These are phyloP conservation scores for Rhynchonema sp. DNA, from an alignment of 2,888 invertebrate species.

Conservation along the genomic window DNA sequence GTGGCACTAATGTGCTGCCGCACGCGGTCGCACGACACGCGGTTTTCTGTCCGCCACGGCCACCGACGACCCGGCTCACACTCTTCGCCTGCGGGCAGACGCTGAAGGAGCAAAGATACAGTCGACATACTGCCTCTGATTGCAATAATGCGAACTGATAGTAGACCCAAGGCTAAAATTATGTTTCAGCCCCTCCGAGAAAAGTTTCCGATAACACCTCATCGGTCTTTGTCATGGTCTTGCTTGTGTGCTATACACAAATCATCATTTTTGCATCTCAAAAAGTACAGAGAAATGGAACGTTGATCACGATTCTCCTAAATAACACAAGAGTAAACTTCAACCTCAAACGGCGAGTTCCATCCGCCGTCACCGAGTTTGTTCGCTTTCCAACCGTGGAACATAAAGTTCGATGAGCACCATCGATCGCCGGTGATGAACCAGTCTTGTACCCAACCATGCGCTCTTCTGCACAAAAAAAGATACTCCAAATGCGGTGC, in stretches of 20 bases:
- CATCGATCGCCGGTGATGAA: slow-evolving; percentile 15
- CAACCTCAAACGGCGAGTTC: slow-evolving; percentile 14
- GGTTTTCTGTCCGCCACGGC: neutral
- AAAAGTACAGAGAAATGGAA: too few relatives aligned
- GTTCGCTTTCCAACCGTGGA: slow-evolving; percentile 18
- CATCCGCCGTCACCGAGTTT: slow-evolving; percentile 12
- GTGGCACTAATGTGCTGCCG: neutral
- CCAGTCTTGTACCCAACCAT: slow-evolving; percentile 13
- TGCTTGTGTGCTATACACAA: neutral
- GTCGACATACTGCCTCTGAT: too few relatives aligned
- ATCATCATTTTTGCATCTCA: too few relatives aligned
- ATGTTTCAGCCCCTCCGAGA: too few relatives aligned
- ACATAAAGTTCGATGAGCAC: slow-evolving; percentile 16
- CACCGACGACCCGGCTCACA: neutral
- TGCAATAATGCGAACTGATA: too few relatives aligned
- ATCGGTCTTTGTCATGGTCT: neutral
- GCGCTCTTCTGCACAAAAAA: neutral
- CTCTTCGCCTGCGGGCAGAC: neutral
- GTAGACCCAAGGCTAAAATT: too few relatives aligned
- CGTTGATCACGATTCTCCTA: too few relatives aligned
- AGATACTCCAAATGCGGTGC: neutral
- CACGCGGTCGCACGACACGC: neutral
- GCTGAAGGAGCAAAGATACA: too few relatives aligned
- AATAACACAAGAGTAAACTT: too few relatives aligned
- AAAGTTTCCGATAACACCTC: neutral